Evolutionary conservation across 37 sponge, comb jelly and placozoan species (phyloP).

Genomic region (Axinella damicornis): DNA sequence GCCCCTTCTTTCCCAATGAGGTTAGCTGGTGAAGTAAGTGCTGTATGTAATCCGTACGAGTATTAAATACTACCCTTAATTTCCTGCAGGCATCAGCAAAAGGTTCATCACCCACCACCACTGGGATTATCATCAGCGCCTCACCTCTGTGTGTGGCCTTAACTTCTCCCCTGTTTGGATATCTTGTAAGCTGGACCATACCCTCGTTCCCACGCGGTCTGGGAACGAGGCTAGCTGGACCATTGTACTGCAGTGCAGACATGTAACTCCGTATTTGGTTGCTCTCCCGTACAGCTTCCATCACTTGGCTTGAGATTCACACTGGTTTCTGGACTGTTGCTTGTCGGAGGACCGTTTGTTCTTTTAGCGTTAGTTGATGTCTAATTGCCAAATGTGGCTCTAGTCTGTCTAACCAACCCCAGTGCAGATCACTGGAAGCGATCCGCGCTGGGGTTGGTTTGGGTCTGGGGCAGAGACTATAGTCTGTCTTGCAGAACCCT

Average conservation of each 20-base stretch:
- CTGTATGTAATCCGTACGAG: too few relatives aligned
- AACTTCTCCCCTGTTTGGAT: slow-evolving; percentile 51
- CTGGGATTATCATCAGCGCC: slow-evolving; percentile 47
- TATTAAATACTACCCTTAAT: too few relatives aligned
- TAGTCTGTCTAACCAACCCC: too few relatives aligned
- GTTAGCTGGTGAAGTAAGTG: slow-evolving; percentile 1
- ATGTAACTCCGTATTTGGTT: too few relatives aligned
- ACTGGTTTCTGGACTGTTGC: slow-evolving; percentile 22
- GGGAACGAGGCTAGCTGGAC: too few relatives aligned
- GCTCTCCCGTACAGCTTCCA: slow-evolving; percentile 28
- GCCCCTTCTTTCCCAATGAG: slow-evolving; percentile 62
- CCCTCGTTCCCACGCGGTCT: too few relatives aligned
- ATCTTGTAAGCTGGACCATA: slow-evolving; percentile 50
- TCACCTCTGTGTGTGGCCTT: slow-evolving; percentile 67
- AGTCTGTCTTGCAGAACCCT: too few relatives aligned
- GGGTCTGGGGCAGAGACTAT: too few relatives aligned
- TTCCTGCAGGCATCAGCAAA: slow-evolving; percentile 38
- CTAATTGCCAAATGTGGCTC: neutral
- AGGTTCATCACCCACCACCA: slow-evolving; percentile 11
- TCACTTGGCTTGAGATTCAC: slow-evolving; percentile 49
- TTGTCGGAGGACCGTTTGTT: slow-evolving; percentile 39
- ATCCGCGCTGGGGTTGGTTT: too few relatives aligned
- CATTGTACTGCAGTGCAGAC: too few relatives aligned
- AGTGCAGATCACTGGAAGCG: too few relatives aligned
- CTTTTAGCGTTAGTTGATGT: slow-evolving; percentile 45